phyloP scores from a whole-genome alignment of 2,888 invertebrate species.

The Strigamia maritima region DNA sequence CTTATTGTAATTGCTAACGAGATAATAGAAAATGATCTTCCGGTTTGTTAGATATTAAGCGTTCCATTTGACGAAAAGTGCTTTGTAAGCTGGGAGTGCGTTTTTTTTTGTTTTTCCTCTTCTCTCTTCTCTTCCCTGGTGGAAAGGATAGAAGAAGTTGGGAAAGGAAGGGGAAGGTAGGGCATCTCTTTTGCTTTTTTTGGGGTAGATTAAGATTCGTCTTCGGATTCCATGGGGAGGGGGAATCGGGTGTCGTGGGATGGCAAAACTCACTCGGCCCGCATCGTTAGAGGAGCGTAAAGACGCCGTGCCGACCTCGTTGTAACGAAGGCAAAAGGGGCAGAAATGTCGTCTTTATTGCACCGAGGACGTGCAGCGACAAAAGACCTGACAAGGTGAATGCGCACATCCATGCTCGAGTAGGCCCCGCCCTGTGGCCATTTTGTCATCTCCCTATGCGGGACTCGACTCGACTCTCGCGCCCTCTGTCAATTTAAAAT shows the following conservation, averaged over 20 bases:
- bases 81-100: background rate
- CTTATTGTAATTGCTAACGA: no score
- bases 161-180: background rate
- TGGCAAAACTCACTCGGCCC: conserved; percentile 15
- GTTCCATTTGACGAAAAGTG: background rate
- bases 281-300: conserved; percentile 6
- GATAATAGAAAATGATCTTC: background rate
- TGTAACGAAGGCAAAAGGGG: background rate
- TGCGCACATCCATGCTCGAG: background rate
- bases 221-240: background rate
- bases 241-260: conserved; percentile 15
- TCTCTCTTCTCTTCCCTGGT: background rate
- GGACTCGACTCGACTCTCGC: background rate
- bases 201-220: background rate
- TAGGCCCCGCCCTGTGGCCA: conserved; percentile 15
- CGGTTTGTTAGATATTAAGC: background rate
- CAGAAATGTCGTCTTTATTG: conserved; percentile 1
- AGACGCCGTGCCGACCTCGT: background rate
- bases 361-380: conserved; percentile 15
- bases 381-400: conserved; percentile 15
- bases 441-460: conserved; percentile 15
- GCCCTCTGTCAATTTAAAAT: background rate
- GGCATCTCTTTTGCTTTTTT: background rate
- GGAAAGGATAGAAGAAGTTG: background rate
- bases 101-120: background rate